A percentile compares a stretch with the other conserved stretches of the same genome.
Evolutionary conservation across 2,888 invertebrate genomes (phyloP).

Genomic region (Eristalis arbustorum): DNA sequence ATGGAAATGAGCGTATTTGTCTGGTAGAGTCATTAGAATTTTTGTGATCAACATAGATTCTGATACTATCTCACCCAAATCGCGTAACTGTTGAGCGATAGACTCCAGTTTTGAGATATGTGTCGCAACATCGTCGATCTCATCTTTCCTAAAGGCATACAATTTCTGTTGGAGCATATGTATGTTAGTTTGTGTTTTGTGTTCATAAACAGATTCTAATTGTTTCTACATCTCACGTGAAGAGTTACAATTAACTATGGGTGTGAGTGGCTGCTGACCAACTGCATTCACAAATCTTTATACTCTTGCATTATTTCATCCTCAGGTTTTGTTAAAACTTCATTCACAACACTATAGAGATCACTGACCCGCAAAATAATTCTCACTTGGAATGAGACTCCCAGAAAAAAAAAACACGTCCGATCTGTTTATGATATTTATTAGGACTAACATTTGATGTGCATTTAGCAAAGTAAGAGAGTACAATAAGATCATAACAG

Average conservation of each 20-base stretch:
- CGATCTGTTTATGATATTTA: too few species aligned
- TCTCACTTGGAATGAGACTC: conserved; percentile 17
- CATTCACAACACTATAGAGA: too few species aligned
- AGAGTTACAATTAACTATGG: conserved; percentile 47
- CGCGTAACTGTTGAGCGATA: conserved; percentile 40
- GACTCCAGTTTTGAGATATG: conserved; percentile 48
- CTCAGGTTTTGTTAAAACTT: background rate
- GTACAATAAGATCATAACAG: too few species aligned
- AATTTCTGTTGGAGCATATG: conserved; percentile 74
- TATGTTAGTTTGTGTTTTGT: conserved; percentile 73
- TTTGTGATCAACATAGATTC: conserved; percentile 70
- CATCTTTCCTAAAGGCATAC: conserved; percentile 50
- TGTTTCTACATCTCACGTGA: conserved; percentile 57
- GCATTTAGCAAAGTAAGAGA: too few species aligned
- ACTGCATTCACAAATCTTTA: conserved; percentile 32
- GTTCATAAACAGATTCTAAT: conserved; percentile 72
- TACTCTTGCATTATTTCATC: background rate
- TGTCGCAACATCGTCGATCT: conserved; percentile 50
- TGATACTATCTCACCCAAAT: conserved; percentile 57
- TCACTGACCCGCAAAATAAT: background rate
- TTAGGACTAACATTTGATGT: too few species aligned
- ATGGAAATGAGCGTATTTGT: conserved; percentile 69
- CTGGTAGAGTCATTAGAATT: conserved; percentile 71
- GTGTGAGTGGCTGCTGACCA: conserved; percentile 48
- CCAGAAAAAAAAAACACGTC: too few species aligned